Evolutionary conservation across 2,113 vertebrate species (phyloP).

Genomic region (Hyaena hyaena): DNA sequence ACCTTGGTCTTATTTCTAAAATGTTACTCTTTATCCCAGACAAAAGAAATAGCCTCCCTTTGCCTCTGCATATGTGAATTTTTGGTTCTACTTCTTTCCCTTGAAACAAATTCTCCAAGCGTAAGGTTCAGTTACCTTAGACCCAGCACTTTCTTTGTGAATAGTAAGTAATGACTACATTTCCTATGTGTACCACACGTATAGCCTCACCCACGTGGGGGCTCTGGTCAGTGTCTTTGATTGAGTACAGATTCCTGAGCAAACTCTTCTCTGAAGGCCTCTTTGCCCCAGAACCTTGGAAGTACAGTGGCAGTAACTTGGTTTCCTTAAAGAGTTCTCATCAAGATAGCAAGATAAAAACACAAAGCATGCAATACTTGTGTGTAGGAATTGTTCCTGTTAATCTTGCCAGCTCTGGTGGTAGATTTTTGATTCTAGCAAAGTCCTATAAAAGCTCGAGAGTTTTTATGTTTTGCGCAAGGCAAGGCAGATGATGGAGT

Average conservation of each 20-base stretch:
- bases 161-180: neutral
- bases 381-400: neutral
- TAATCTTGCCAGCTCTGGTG: neutral
- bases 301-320: neutral
- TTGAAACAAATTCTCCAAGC: neutral
- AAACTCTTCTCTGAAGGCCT: neutral
- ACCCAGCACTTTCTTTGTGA: neutral
- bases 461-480: neutral
- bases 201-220: neutral
- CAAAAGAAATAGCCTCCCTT: neutral
- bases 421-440: neutral
- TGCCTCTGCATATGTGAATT: neutral
- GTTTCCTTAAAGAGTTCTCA: neutral
- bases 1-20: neutral
- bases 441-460: neutral
- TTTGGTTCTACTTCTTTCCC: neutral
- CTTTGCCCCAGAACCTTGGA: neutral
- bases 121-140: neutral
- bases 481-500: neutral
- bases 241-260: neutral
- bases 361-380: neutral
- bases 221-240: neutral
- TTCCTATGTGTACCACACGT: neutral
- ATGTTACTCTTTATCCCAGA: neutral
- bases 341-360: neutral